Percentiles rank a stretch among this genome's conserved stretches.
These are phyloP conservation scores for Acrocephalus arundinaceus DNA, from an alignment of 2,113 vertebrate genomes.

Conservation along the genomic window DNA sequence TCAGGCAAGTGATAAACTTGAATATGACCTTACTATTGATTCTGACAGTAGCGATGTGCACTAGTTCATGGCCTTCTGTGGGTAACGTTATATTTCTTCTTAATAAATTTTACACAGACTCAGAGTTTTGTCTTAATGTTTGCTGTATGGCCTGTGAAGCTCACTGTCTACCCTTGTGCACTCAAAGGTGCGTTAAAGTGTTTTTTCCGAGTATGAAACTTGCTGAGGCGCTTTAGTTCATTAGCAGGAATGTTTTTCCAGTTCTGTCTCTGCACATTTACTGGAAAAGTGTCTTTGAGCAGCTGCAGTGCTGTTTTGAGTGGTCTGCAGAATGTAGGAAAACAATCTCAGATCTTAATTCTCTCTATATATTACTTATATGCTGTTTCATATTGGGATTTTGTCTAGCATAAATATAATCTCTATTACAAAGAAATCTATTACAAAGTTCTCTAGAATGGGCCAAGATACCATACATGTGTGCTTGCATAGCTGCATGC, in stretches of 20 bases:
- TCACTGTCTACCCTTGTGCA: neutral
- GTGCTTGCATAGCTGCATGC: neutral
- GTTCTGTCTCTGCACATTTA: neutral
- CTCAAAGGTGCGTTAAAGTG: rapidly evolving
- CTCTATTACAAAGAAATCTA: neutral
- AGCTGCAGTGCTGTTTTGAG: neutral
- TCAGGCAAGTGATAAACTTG: neutral
- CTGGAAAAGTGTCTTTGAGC: neutral
- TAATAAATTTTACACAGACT: neutral
- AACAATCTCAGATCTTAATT: neutral
- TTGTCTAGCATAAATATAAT: neutral
- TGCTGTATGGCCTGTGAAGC: rapidly evolving
- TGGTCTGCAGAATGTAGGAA: neutral
- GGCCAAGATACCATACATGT: rapidly evolving
- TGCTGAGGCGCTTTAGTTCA: neutral
- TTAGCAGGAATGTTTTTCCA: neutral
- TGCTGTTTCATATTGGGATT: neutral
- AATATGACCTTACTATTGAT: rapidly evolving
- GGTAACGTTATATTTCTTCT: neutral
- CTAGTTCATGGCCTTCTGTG: neutral
- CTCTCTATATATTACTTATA: neutral
- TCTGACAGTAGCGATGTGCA: neutral
- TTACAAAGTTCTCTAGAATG: neutral
- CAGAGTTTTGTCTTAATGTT: neutral
- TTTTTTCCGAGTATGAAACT: neutral